These are phyloP conservation scores for Cyphomyrmex costatus DNA, from an alignment of 1,140 invertebrate species.

Conservation along the genomic window DNA sequence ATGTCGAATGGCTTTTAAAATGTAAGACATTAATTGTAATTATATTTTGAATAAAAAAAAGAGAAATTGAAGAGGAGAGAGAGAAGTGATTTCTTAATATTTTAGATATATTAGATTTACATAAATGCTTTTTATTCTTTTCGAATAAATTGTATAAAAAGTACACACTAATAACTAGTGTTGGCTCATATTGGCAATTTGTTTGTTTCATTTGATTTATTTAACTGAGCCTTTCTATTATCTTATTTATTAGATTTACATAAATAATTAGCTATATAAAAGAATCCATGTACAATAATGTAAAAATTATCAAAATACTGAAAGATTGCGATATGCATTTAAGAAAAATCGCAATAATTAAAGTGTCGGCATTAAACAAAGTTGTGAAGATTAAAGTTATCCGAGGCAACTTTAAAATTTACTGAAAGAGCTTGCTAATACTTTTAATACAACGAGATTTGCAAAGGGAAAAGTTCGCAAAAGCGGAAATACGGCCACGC, in stretches of 20 bases:
- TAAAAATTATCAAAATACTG: neutral
- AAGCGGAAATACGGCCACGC: neutral
- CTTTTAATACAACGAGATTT: slow-evolving; percentile 18
- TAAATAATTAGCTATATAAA: neutral
- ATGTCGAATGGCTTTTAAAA: neutral
- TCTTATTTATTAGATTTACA: neutral
- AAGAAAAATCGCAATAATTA: neutral
- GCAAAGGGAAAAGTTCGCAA: slow-evolving; percentile 3
- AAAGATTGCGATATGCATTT: neutral
- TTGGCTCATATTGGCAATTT: too few species aligned
- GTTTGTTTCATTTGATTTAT: too few species aligned
- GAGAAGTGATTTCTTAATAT: neutral
- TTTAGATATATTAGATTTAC: neutral
- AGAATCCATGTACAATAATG: neutral
- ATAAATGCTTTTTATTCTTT: too few species aligned
- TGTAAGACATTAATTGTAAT: neutral
- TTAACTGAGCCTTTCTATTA: too few species aligned
- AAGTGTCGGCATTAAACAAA: slow-evolving; percentile 13
- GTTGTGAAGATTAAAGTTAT: slow-evolving; percentile 22
- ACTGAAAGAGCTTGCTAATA: slow-evolving; percentile 27
- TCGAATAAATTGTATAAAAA: too few species aligned
- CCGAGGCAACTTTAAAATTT: slow-evolving; percentile 13
- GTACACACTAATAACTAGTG: too few species aligned
- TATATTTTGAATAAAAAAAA: neutral
- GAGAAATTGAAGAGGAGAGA: neutral